A percentile compares a stretch with the other conserved stretches of the same genome.
Evolutionary conservation across 2,113 vertebrate genomes (phyloP).

Genomic region (Talpa occidentalis): DNA sequence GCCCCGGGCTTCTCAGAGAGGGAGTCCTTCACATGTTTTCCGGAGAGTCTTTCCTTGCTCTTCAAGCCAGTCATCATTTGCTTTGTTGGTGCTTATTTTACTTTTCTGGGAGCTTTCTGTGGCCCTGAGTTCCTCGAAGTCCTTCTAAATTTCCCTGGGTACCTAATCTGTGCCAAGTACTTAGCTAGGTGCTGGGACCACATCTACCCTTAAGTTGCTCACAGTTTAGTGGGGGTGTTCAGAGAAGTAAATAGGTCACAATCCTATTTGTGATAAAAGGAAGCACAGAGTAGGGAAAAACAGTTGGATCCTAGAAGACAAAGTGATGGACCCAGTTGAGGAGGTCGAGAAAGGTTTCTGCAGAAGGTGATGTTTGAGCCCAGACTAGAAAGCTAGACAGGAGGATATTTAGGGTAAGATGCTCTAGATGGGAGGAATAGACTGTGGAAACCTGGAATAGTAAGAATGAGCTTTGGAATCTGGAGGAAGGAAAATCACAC

Average conservation of each 20-base stretch:
- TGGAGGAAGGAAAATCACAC: neutral
- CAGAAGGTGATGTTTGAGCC: neutral
- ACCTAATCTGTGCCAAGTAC: neutral
- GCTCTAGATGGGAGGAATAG: neutral
- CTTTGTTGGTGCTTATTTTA: neutral
- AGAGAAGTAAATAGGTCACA: neutral
- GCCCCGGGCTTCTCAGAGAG: neutral
- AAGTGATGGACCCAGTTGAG: neutral
- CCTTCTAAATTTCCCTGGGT: neutral
- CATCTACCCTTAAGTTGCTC: neutral
- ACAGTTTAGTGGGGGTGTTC: neutral
- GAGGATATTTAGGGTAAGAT: neutral
- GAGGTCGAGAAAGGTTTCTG: neutral
- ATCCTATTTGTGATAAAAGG: neutral
- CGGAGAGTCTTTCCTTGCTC: neutral
- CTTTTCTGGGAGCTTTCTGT: neutral
- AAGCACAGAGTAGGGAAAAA: neutral
- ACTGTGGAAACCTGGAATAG: neutral
- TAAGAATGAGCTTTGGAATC: neutral
- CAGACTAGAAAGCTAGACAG: neutral
- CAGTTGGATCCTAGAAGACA: neutral
- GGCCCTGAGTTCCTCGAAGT: neutral
- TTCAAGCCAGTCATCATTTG: neutral
- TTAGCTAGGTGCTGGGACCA: neutral
- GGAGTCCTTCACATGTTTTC: neutral